These are phyloP conservation scores for Lontra canadensis DNA, from an alignment of 2,113 vertebrate genomes.

Conservation along the genomic window DNA sequence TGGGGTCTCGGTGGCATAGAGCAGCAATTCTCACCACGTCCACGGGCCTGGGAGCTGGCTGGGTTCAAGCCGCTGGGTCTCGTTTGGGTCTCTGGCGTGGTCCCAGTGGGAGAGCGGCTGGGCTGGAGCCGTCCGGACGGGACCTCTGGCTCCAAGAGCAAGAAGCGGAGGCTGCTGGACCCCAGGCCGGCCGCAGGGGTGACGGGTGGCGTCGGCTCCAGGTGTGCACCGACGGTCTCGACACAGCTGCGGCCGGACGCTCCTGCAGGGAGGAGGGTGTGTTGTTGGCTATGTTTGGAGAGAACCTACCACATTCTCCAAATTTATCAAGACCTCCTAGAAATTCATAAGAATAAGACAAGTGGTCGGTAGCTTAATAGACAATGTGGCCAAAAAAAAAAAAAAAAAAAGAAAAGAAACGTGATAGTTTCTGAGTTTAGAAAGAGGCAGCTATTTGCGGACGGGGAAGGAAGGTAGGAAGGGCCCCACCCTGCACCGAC, in stretches of 20 bases:
- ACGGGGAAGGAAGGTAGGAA: not conserved
- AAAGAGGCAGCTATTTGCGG: not conserved
- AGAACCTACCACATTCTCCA: not conserved
- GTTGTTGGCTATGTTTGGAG: too few relatives aligned
- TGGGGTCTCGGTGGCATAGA: accelerated
- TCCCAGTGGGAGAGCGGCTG: not conserved
- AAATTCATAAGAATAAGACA: not conserved
- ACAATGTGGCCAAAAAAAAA: not conserved
- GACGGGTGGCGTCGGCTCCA: accelerated
- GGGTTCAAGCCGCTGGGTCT: not conserved
- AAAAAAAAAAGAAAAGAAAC: not conserved
- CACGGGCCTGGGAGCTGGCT: too few relatives aligned
- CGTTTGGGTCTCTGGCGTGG: accelerated
- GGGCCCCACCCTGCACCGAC: not conserved
- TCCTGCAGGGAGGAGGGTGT: not conserved
- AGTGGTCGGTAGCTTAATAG: not conserved
- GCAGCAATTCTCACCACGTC: accelerated
- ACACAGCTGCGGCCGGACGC: accelerated
- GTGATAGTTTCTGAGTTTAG: not conserved
- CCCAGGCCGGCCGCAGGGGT: accelerated
- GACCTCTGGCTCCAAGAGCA: not conserved
- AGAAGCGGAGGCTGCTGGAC: not conserved
- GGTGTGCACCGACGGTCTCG: not conserved
- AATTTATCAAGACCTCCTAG: not conserved
- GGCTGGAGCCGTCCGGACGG: not conserved